A percentile compares a stretch with the other conserved stretches of the same genome.
Evolutionary conservation across 1,140 invertebrate species (phyloP).

Genomic region (Antheraea pernyi): DNA sequence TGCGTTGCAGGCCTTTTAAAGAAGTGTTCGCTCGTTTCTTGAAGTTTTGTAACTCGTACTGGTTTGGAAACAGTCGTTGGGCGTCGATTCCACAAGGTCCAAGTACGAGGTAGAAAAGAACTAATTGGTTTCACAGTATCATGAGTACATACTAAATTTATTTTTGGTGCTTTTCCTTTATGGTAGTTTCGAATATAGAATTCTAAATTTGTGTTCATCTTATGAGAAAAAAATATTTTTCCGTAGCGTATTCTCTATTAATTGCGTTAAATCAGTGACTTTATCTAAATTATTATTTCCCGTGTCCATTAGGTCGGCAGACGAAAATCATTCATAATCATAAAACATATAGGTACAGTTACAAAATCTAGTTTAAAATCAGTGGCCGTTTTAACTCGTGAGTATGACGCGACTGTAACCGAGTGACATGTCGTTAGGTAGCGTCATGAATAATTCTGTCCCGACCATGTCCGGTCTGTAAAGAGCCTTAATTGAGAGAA

Average conservation of each 20-base stretch:
- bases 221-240: neutral
- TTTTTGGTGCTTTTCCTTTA: no score
- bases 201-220: no score
- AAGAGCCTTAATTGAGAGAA: constrained; percentile 68
- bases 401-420: constrained; percentile 50
- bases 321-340: neutral
- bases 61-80: no score
- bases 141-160: no score
- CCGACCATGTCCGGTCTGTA: constrained; percentile 50
- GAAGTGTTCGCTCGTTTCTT: no score
- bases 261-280: neutral
- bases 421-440: constrained; percentile 47
- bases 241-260: neutral
- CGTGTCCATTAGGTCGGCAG: neutral
- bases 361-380: constrained; percentile 12
- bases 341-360: constrained; percentile 4
- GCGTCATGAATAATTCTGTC: constrained; percentile 64
- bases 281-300: neutral
- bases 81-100: no score
- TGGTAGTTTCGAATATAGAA: no score
- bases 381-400: constrained; percentile 11
- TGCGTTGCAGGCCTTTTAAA: no score
- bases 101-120: no score
- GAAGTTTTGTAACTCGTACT: no score
- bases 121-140: no score